Percentiles rank a stretch among this genome's conserved stretches.
phyloP scores from a whole-genome alignment of 2,797 vertebrate genomes.

The Aselliscus stoliczkanus region DNA sequence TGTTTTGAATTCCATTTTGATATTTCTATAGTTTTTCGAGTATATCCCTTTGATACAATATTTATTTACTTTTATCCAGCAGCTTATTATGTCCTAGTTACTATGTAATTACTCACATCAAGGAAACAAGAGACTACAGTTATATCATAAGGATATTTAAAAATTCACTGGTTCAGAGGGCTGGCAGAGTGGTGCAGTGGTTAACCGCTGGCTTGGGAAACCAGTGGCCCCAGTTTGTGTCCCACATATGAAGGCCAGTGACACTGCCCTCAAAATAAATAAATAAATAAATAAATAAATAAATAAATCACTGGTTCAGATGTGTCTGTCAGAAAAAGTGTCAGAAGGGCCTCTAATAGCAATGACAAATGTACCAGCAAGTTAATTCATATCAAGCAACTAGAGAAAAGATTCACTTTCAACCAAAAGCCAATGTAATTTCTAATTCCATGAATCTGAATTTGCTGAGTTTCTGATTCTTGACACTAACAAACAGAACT shows the following conservation, averaged over 20 bases:
- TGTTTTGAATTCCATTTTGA: neutral
- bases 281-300: no score
- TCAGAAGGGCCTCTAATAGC: neutral
- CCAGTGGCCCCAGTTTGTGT: no score
- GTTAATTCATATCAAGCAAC: neutral
- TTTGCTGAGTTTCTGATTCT: constrained; percentile 3
- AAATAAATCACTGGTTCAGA: neutral
- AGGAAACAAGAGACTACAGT: neutral
- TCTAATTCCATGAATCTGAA: neutral
- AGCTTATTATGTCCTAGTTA: neutral
- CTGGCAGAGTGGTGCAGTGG: no score
- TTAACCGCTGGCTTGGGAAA: no score
- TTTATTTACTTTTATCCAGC: neutral
- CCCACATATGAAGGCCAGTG: no score
- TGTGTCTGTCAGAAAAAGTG: neutral
- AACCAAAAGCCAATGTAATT: neutral
- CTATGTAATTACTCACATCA: neutral
- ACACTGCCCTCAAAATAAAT: no score
- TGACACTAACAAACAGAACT: constrained; percentile 52
- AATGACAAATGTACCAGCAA: neutral
- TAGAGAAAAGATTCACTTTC: neutral
- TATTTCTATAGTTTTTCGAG: neutral
- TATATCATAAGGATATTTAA: neutral
- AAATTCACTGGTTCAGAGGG: neutral
- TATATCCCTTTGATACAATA: neutral